Evolutionary conservation across 2,113 vertebrate species (phyloP), one percentile per base, ranked within the genome.

Genomic region (Cololabis saira): DNA sequence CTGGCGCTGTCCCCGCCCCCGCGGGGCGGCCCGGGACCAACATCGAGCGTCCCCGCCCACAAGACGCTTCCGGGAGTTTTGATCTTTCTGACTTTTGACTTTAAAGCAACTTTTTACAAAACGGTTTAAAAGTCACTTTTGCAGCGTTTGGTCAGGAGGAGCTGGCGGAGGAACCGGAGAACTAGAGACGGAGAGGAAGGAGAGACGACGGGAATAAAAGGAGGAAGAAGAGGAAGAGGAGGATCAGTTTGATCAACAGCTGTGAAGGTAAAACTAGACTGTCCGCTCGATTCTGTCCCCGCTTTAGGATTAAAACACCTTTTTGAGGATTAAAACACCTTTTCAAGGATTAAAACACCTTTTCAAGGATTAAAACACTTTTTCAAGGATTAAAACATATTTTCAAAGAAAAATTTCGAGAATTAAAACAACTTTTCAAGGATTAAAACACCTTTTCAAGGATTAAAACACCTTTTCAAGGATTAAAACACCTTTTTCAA

Each of bases 51-150:
- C 18, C 18, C n/a, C 27, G 18, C 3, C 14, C 3, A 1, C 3
- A 51, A 53, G 59, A 71, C 66, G 63, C 24, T 85, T 85, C 83
- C 79, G 79, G 83, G 72, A 71, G 18, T 61, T 44, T 71, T 19
- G 21, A 54, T 61, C 44, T 54, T 67, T 21, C 8, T 22, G 9
- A 18, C 30, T 40, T 66, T 45, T 8, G 27, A 13, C 0, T 61
- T 19, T 22, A 15, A 0, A 19, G 30, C n/a, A 52, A 60, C 42
- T 70, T 71, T 62, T 33, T n/a, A 33, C 37, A 57, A 22, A 9
- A 44, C 24, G 11, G 1, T 2, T 18, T 3, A 13, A 17, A n/a
- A 9, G 24, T 72, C 41, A 12, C 0, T 0, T 1, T 12, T n/a
- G 14, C 6, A n/a, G 1, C 0, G 0, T 37, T 19, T 2, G 12